Conservation (phyloP, 2,113 vertebrate genomes). For the Variabilichromis moorii region DNA sequence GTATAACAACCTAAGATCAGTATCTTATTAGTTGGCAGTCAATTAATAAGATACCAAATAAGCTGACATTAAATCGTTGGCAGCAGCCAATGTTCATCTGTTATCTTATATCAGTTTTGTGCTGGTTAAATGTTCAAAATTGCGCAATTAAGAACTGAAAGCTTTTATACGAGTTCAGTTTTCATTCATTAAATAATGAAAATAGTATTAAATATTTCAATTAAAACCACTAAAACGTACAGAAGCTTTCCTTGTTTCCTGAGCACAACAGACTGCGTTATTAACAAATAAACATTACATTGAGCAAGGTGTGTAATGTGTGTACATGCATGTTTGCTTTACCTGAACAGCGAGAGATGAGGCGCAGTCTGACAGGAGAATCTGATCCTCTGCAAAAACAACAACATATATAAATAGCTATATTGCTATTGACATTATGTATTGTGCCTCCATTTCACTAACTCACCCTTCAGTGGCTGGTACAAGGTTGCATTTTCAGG, state of each 20-base stretch:
- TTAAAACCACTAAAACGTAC: accelerated
- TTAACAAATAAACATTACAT: background rate
- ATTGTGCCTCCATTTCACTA: background rate
- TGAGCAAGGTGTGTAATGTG: background rate
- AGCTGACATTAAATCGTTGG: accelerated
- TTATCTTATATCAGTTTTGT: background rate
- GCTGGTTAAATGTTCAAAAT: background rate
- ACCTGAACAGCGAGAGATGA: conserved; percentile 97
- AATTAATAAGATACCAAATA: background rate
- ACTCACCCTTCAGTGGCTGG: conserved; percentile 71
- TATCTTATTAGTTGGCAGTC: background rate
- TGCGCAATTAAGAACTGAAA: accelerated
- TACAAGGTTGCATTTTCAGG: conserved; percentile 74
- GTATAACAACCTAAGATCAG: background rate
- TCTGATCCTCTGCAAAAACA: conserved; percentile 81
- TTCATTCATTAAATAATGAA: background rate
- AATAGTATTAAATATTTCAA: background rate
- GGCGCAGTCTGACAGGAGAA: conserved; percentile 94
- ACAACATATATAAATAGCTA: background rate
- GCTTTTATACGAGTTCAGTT: accelerated
- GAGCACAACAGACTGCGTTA: background rate
- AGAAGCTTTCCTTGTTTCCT: background rate
- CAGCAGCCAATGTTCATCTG: background rate
- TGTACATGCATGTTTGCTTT: conserved; percentile 1
- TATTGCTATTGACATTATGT: background rate